Evolutionary conservation across 2,888 invertebrate species (phyloP).

Genomic region (Myopa tessellatipennis): DNA sequence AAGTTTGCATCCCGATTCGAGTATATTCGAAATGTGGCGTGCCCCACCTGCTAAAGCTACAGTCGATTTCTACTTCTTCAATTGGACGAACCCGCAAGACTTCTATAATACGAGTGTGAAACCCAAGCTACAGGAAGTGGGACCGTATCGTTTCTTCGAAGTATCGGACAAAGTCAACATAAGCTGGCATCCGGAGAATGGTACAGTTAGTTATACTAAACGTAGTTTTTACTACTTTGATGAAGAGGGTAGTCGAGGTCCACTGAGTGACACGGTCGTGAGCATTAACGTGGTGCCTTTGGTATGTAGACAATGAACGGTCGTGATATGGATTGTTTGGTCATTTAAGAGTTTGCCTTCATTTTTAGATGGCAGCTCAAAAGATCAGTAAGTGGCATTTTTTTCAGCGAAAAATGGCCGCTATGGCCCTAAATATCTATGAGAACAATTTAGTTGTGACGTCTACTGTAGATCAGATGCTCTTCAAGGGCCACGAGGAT

Average conservation of each 20-base stretch:
- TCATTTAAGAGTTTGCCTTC: background rate
- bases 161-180: constrained; percentile 76
- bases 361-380: constrained; percentile 39
- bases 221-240: constrained; percentile 78
- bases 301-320: constrained; percentile 41
- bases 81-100: constrained; percentile 80
- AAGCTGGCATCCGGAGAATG: constrained; percentile 76
- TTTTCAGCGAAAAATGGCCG: constrained; percentile 63
- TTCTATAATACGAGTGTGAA: constrained; percentile 69
- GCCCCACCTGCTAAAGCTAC: constrained; percentile 72
- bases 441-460: constrained; percentile 71
- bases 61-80: constrained; percentile 77
- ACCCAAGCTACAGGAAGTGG: constrained; percentile 70
- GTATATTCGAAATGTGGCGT: constrained; percentile 71
- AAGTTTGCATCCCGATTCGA: constrained; percentile 72
- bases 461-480: constrained; percentile 75
- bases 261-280: constrained; percentile 77
- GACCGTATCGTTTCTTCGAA: constrained; percentile 76
- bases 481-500: constrained; percentile 85
- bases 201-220: constrained; percentile 79
- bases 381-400: constrained; percentile 51
- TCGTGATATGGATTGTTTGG: background rate
- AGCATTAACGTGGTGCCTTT: constrained; percentile 65
- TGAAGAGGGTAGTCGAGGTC: constrained; percentile 74
- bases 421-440: constrained; percentile 71